phyloP scores from a whole-genome alignment of 2,797 vertebrate genomes.

The Halcyon smyrnensis region DNA sequence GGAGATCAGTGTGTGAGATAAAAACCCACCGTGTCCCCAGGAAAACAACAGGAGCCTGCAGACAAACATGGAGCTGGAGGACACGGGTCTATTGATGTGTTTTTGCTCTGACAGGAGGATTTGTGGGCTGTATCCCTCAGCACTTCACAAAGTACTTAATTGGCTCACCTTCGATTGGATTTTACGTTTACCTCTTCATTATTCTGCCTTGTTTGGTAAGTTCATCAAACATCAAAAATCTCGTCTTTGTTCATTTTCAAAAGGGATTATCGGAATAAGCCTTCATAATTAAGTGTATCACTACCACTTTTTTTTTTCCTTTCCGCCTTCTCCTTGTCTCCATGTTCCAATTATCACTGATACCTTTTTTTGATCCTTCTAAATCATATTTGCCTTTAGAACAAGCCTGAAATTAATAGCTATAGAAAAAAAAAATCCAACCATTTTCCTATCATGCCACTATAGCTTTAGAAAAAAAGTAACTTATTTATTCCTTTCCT shows the following conservation, averaged over 20 bases:
- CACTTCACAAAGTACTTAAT: constrained; percentile 67
- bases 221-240: constrained; percentile 82
- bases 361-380: constrained; percentile 77
- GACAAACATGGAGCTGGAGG: background rate
- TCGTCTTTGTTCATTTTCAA: constrained; percentile 76
- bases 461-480: constrained; percentile 34
- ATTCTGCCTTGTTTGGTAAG: constrained; percentile 79
- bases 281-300: constrained; percentile 80
- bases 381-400: constrained; percentile 77
- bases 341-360: constrained; percentile 77
- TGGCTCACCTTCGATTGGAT: constrained; percentile 73
- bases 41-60: constrained; percentile 10
- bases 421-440: constrained; percentile 30
- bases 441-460: background rate
- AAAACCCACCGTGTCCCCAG: background rate
- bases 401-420: constrained; percentile 73
- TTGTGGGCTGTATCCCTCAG: constrained; percentile 47
- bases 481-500: constrained; percentile 50
- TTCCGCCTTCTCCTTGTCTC: constrained; percentile 51
- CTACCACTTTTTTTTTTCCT: constrained; percentile 46
- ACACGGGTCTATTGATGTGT: background rate
- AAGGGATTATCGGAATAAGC: constrained; percentile 78
- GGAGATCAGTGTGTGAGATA: background rate
- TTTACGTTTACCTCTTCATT: constrained; percentile 77
- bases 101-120: constrained; percentile 11